Evolutionary conservation across 2,888 invertebrate species (phyloP).

Genomic region (Lathronympha strigana): DNA sequence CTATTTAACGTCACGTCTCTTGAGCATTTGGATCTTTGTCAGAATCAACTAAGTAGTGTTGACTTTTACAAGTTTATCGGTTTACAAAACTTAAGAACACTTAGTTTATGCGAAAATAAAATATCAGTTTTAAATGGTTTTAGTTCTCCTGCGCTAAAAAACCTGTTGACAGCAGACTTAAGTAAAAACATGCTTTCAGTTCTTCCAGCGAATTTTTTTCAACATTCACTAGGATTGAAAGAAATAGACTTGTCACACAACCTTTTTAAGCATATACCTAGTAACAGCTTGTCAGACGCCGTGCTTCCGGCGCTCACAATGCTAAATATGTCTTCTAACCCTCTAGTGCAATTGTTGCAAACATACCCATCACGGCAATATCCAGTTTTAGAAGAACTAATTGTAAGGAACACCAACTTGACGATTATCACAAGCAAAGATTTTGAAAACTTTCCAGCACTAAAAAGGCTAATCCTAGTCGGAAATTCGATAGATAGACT

Average conservation of each 20-base stretch:
- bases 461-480: constrained; percentile 89
- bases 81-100: constrained; percentile 88
- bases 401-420: constrained; percentile 91
- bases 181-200: constrained; percentile 90
- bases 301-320: constrained; percentile 89
- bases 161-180: constrained; percentile 89
- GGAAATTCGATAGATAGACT: constrained; percentile 90
- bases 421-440: constrained; percentile 93
- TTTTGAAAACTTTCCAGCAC: constrained; percentile 91
- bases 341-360: constrained; percentile 89
- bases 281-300: constrained; percentile 89
- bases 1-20: constrained; percentile 90
- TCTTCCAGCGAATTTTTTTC: constrained; percentile 92
- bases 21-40: constrained; percentile 88
- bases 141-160: constrained; percentile 89
- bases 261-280: constrained; percentile 91
- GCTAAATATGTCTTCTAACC: constrained; percentile 93
- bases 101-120: constrained; percentile 89
- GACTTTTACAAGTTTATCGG: constrained; percentile 92
- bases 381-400: constrained; percentile 91
- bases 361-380: constrained; percentile 88
- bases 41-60: constrained; percentile 87
- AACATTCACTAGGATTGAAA: constrained; percentile 88
- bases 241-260: constrained; percentile 92
- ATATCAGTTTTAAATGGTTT: constrained; percentile 91